Evolutionary conservation across 2,888 invertebrate species (phyloP).

Genomic region (Pomacea canaliculata): DNA sequence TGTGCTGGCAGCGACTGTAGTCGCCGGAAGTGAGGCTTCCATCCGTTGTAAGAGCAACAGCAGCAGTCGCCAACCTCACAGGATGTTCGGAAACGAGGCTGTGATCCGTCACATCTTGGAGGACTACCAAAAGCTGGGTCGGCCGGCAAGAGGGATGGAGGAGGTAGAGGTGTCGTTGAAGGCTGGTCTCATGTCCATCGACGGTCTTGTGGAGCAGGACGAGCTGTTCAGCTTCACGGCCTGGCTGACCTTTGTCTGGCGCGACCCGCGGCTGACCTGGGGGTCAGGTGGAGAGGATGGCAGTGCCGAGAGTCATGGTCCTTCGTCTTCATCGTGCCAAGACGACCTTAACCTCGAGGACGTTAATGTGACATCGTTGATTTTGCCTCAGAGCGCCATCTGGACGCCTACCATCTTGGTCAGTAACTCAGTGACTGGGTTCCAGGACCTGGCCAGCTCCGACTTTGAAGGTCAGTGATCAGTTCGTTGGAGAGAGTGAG

Average conservation of each 20-base stretch:
- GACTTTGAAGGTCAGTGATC: neutral
- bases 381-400: neutral
- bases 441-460: constrained; percentile 2
- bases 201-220: constrained; percentile 14
- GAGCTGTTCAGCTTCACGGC: constrained; percentile 24
- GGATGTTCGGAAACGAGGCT: neutral
- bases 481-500: too few species aligned
- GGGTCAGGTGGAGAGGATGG: neutral
- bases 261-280: constrained; percentile 20
- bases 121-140: constrained; percentile 2
- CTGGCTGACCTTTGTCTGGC: constrained; percentile 20
- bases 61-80: too few species aligned
- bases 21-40: too few species aligned
- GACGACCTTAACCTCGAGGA: neutral
- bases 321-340: neutral
- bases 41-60: too few species aligned
- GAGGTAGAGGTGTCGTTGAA: neutral
- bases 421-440: constrained; percentile 11
- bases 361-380: neutral
- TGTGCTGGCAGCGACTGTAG: too few species aligned
- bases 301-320: neutral
- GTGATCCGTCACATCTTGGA: neutral
- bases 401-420: constrained; percentile 16
- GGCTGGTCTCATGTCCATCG: constrained; percentile 15
- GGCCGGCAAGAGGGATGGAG: neutral